Evolutionary conservation across 2,797 vertebrate species (phyloP), one percentile per base, ranked within the genome.

Genomic region (Brachyrhaphis roseni): DNA sequence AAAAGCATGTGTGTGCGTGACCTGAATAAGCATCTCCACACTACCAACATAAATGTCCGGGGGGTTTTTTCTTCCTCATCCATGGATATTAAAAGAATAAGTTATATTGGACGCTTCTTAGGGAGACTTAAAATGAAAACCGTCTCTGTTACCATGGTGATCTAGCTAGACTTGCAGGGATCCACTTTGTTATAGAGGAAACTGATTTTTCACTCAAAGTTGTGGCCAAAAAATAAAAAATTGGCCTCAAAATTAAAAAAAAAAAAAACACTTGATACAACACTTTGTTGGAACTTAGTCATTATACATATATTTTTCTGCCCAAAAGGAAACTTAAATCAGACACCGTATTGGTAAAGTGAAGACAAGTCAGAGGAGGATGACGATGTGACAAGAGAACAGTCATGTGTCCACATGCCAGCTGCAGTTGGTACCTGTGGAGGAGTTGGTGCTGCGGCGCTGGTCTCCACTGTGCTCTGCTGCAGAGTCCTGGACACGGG

Each of bases 401-500:
- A 51, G 49, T 55, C 3, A 4, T 55, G 53, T 47, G 31, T n/a
- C n/a, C n/a, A n/a, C n/a, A 45, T 16, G 3, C 13, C 47, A 20
- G 23, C 12, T 4, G 11, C 6, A 51, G n/a, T 15, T 72, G 34
- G 75, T 78, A 94, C 94, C 93, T 93, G 92, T 31, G 91, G 89
- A 1, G 90, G 85, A n/a, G 93, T 11, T 2, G 89, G 83, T 46
- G 87, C 84, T 15, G 89, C 74, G 15, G 90, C 46, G 70, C 78
- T 88, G 76, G 89, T 23, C 41, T 87, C 90, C 70, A 91, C 86
- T 46, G 94, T 79, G 71, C 91, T 82, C 83, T 98, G 97, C 92
- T 98, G 97, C 41, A 98, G 95, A 8, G 97, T 98, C 92, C 97
- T 96, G 75, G 97, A 98, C 87, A 98, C 89, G 0, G 91, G 97